Evolutionary conservation across 2,888 invertebrate genomes (phyloP).

Genomic region (Agonopterix alstromeriana): DNA sequence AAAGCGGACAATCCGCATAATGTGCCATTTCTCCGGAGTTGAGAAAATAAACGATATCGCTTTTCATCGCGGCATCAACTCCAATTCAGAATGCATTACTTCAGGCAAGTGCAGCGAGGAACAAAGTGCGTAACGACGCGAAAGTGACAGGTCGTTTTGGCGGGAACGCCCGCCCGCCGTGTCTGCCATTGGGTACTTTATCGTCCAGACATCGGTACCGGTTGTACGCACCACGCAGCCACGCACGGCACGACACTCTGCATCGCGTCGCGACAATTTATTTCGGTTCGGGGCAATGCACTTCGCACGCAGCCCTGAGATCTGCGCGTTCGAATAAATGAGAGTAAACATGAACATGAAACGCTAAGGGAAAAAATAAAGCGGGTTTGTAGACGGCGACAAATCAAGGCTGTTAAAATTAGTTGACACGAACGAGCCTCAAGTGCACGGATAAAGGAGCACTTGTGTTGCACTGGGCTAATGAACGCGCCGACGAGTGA

Average conservation of each 20-base stretch:
- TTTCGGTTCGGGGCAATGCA: slow-evolving; percentile 75
- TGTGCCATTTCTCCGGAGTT: slow-evolving; percentile 8
- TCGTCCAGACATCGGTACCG: slow-evolving; percentile 48
- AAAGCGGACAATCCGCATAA: slow-evolving; percentile 28
- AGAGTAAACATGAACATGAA: slow-evolving; percentile 60
- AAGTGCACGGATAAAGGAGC: slow-evolving; percentile 24
- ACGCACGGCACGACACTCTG: slow-evolving; percentile 28
- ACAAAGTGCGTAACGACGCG: slow-evolving; percentile 29
- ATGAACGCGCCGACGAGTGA: slow-evolving; percentile 21
- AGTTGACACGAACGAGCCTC: slow-evolving; percentile 26
- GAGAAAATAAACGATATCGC: slow-evolving; percentile 13
- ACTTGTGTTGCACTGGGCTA: slow-evolving; percentile 23
- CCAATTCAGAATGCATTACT: slow-evolving; percentile 25
- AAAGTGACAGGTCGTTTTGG: slow-evolving; percentile 50
- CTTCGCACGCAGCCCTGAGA: slow-evolving; percentile 63
- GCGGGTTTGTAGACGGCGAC: slow-evolving; percentile 32
- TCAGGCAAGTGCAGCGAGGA: slow-evolving; percentile 25
- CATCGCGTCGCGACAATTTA: slow-evolving; percentile 67
- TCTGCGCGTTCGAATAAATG: slow-evolving; percentile 50
- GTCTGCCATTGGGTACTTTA: slow-evolving; percentile 35
- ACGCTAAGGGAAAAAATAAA: slow-evolving; percentile 38
- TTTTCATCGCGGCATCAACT: slow-evolving; percentile 30
- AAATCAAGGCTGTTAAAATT: slow-evolving; percentile 58
- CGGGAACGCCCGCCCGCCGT: slow-evolving; percentile 31
- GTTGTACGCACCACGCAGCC: slow-evolving; percentile 62